Evolutionary conservation across 2,797 vertebrate species (phyloP), one percentile per base, ranked within the genome.

Genomic region (Benthosema pterotum): DNA sequence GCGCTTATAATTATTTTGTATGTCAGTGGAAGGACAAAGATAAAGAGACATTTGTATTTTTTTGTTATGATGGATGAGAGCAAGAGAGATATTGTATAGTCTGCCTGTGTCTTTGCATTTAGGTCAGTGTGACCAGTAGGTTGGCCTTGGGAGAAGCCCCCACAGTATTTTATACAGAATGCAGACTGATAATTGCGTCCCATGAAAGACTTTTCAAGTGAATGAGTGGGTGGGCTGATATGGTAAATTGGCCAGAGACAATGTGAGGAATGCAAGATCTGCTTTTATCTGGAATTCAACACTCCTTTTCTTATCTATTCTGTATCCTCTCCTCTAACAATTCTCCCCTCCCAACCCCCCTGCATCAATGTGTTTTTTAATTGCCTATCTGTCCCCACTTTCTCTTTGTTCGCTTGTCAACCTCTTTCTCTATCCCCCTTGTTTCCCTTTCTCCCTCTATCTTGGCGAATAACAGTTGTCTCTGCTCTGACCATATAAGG

Each of bases 201-300:
- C 17, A 13, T 54, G 60, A 48, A 49, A 52, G 65, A 74, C 19
- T 0, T 55, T 72, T 55, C 42, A 54, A 56, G 60, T 66, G 58
- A 46, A 57, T 55, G 53, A 64, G 73, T 81, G 85, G 74, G 75
- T 79, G 75, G 84, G 71, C 77, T 73, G 69, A 52, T 70, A 58
- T 57, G 73, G 48, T 82, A 58, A 85, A 74, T 57, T 75, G 69
- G 65, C 72, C 67, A 19, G 49, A 82, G 78, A 87, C 86, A 87
- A 90, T 88, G 77, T 52, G 1, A 83, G 83, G 87, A 91, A 90
- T 91, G 87, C 77, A 65, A 84, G 78, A 80, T 74, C 71, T 80
- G 71, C 76, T 74, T 86, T 85, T 87, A 71, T 84, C 81, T 85
- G 78, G 71, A 50, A 67, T 80, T 84, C 65, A 61, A 54, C 61